Evolutionary conservation across 2,888 invertebrate species (phyloP).

Genomic region (Lamellibrachia satsuma): DNA sequence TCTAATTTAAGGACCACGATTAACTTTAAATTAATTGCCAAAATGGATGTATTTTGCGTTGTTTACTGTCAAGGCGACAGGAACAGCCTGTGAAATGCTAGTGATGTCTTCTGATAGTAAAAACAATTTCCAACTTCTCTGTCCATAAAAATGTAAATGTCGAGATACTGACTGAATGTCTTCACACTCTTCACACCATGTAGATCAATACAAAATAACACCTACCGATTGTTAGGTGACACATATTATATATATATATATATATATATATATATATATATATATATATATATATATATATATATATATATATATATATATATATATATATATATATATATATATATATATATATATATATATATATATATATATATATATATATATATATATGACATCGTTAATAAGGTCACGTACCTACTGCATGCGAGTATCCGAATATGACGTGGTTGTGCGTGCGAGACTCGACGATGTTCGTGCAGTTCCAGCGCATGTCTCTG

Average conservation of each 20-base stretch:
- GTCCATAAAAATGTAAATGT: not conserved
- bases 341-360: too few relatives aligned
- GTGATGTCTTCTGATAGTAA: not conserved
- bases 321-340: too few relatives aligned
- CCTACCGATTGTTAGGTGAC: too few relatives aligned
- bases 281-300: too few relatives aligned
- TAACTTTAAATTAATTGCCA: not conserved
- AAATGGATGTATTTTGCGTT: not conserved
- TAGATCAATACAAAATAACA: not conserved
- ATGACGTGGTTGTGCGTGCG: constrained; percentile 13
- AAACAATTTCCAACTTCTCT: not conserved
- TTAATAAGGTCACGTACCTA: not conserved
- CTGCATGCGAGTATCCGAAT: constrained; percentile 6
- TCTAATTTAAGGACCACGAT: not conserved
- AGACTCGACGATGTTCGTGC: constrained; percentile 43
- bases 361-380: not conserved
- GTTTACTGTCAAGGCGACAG: not conserved
- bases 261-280: too few relatives aligned
- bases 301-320: too few relatives aligned
- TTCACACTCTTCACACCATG: not conserved
- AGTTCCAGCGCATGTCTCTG: constrained; percentile 65
- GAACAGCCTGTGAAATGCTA: not conserved
- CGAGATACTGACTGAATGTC: not conserved
- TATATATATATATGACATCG: not conserved
- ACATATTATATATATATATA: not conserved